Conservation (phyloP, 2,797 vertebrate species). For the Periparus ater region DNA sequence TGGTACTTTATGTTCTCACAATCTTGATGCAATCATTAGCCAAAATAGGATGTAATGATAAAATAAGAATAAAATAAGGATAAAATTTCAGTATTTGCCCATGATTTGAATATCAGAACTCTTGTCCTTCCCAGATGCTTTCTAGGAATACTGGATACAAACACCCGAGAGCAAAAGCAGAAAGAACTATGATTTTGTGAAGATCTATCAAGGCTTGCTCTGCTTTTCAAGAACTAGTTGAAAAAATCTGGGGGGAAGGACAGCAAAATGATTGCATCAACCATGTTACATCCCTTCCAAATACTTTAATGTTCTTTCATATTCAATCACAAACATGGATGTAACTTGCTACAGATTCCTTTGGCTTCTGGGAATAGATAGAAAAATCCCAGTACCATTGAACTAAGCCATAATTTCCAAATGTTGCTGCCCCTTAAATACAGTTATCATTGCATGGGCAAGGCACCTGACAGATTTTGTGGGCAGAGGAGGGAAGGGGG, state of each 20-base stretch:
- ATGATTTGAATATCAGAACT: not conserved
- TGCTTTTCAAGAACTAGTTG: not conserved
- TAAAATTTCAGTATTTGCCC: constrained; percentile 14
- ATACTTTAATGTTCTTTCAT: not conserved
- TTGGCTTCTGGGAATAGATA: not conserved
- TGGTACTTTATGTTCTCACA: constrained; percentile 19
- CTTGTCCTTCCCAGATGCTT: constrained; percentile 26
- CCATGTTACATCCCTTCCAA: not conserved
- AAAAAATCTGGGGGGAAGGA: not conserved
- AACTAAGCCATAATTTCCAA: not conserved
- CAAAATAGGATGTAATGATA: constrained; percentile 14
- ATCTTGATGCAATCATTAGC: constrained; percentile 1
- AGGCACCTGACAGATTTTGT: not conserved
- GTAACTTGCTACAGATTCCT: not conserved
- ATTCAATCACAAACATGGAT: not conserved
- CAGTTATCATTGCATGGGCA: not conserved
- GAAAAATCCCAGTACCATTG: not conserved
- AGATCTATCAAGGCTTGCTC: not conserved
- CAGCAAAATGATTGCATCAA: not conserved
- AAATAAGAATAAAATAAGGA: not conserved
- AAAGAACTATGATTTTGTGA: not conserved
- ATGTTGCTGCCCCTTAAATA: not conserved
- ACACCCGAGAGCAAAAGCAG: not conserved
- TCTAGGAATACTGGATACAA: not conserved
- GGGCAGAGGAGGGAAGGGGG: not conserved